These are phyloP conservation scores for Myotis myotis DNA, from an alignment of 2,797 vertebrate genomes.

Conservation along the genomic window DNA sequence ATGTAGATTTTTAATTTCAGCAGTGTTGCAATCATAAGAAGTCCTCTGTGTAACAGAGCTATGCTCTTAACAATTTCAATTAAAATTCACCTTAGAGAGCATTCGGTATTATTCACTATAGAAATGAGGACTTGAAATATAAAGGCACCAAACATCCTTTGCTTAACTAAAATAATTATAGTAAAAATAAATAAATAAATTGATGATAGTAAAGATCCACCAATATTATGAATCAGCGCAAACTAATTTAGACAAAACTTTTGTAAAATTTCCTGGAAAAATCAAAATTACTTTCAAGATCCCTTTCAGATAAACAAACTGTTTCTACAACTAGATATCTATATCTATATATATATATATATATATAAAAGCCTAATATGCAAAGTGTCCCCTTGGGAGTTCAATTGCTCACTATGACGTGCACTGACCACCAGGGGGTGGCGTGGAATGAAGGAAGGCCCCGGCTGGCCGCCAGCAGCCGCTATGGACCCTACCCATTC, in stretches of 20 bases:
- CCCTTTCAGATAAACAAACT: background rate
- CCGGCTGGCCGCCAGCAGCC: rapidly evolving
- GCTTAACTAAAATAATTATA: slow-evolving; percentile 36
- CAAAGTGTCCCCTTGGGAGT: no score
- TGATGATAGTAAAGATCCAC: background rate
- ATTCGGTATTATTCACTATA: background rate
- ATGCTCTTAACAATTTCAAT: background rate
- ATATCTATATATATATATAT: no score
- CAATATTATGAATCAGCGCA: background rate
- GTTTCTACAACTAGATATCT: background rate
- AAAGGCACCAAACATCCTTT: background rate
- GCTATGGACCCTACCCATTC: no score
- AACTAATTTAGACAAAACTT: slow-evolving; percentile 5
- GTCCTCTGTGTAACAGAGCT: background rate
- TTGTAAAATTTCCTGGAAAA: slow-evolving; percentile 2
- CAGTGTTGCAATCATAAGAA: background rate
- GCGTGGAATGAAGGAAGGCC: no score
- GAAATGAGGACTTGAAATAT: slow-evolving; percentile 1
- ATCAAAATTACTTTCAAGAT: background rate
- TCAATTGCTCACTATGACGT: no score
- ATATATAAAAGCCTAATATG: no score
- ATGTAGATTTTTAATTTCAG: background rate
- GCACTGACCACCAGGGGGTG: no score
- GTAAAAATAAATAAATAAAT: background rate
- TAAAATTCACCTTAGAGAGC: background rate